phyloP scores from a whole-genome alignment of 2,888 invertebrate species.

The Ochropleura leucogaster region DNA sequence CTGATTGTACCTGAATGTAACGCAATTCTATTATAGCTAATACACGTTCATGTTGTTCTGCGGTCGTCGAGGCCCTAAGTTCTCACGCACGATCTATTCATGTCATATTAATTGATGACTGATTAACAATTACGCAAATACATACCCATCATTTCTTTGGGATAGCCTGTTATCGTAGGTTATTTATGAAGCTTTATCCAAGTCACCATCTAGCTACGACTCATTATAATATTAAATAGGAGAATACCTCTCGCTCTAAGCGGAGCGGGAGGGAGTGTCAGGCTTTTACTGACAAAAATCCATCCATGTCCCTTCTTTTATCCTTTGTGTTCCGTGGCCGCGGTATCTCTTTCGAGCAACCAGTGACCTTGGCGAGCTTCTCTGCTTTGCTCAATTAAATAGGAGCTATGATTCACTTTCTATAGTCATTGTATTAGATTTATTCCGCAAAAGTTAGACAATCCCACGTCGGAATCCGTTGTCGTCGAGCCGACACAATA shows the following conservation, averaged over 20 bases:
- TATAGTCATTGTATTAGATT: constrained; percentile 13
- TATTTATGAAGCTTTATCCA: background rate
- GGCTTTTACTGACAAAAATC: too few relatives aligned
- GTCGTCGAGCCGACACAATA: constrained; percentile 60
- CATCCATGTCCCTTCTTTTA: too few relatives aligned
- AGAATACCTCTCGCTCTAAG: background rate
- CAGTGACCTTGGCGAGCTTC: too few relatives aligned
- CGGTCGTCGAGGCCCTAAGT: constrained; percentile 17
- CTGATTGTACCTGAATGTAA: constrained; percentile 58
- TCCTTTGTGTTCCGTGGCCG: too few relatives aligned
- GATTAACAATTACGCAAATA: constrained; percentile 17
- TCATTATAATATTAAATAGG: background rate
- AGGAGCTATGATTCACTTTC: constrained; percentile 9
- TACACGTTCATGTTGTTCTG: constrained; percentile 17
- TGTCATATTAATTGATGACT: constrained; percentile 22
- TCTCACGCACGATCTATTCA: constrained; percentile 7
- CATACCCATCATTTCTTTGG: constrained; percentile 18
- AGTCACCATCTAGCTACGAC: constrained; percentile 4
- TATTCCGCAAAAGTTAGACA: constrained; percentile 15
- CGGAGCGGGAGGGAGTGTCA: too few relatives aligned
- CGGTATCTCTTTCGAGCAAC: too few relatives aligned
- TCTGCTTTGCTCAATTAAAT: background rate
- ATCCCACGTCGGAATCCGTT: constrained; percentile 48
- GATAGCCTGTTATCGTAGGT: constrained; percentile 15
- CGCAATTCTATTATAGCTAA: constrained; percentile 35